Percentiles rank a stretch among this genome's conserved stretches.
Evolutionary conservation across 2,113 vertebrate species (phyloP).

Genomic region (Cebus imitator): DNA sequence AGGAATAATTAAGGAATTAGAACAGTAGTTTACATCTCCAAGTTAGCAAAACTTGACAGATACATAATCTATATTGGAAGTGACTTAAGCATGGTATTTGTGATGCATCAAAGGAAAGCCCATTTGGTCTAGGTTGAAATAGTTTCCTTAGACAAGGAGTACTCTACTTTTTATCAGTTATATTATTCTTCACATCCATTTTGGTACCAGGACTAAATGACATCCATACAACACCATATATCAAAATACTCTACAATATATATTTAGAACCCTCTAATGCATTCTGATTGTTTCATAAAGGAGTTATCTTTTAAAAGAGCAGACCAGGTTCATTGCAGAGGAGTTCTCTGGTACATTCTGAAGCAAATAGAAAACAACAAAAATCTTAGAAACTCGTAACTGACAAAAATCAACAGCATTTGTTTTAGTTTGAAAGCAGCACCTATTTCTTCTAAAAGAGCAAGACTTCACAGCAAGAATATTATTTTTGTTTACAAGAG

Average conservation of each 20-base stretch:
- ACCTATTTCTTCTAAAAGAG: constrained; percentile 3
- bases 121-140: not conserved
- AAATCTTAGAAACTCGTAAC: not conserved
- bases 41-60: not conserved
- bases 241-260: not conserved
- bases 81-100: not conserved
- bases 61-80: not conserved
- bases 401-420: not conserved
- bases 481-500: constrained; percentile 40
- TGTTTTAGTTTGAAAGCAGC: not conserved
- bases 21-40: not conserved
- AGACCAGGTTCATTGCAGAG: not conserved
- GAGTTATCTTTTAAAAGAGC: constrained; percentile 26
- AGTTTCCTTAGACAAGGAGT: not conserved
- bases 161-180: not conserved
- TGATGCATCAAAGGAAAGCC: not conserved
- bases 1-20: not conserved
- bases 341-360: constrained; percentile 1
- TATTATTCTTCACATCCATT: not conserved
- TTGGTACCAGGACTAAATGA: not conserved
- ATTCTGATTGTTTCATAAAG: not conserved
- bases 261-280: not conserved
- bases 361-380: constrained; percentile 18
- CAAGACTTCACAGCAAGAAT: constrained; percentile 42
- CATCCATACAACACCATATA: not conserved